Conservation (phyloP, 2,888 invertebrate species). For the Andrena bucephala region DNA sequence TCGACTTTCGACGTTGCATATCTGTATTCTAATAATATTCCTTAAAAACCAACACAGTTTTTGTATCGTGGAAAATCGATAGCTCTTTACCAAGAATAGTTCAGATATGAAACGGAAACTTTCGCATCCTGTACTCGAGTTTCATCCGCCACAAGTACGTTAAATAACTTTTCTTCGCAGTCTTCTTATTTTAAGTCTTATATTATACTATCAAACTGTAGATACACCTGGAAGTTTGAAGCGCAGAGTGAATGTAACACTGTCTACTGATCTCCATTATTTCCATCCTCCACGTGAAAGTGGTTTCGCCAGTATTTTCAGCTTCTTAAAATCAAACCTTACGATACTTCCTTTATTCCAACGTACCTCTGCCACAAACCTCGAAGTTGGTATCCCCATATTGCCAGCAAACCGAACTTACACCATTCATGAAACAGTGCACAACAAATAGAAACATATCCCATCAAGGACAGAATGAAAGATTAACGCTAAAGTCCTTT, state of each 20-base stretch:
- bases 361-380: no score
- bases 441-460: not conserved
- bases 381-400: no score
- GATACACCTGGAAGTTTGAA: slow-evolving; percentile 16
- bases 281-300: not conserved
- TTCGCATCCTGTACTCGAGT: not conserved
- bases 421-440: not conserved
- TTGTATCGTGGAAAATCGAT: not conserved
- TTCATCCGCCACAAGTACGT: not conserved
- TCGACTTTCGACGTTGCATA: not conserved
- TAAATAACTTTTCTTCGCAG: slow-evolving; percentile 13
- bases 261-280: slow-evolving; percentile 16
- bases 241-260: slow-evolving; percentile 3
- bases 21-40: no score
- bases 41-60: no score
- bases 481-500: not conserved
- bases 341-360: not conserved
- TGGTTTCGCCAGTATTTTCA: slow-evolving; percentile 3
- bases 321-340: not conserved
- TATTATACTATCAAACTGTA: not conserved
- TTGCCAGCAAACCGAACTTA: no score
- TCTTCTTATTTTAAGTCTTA: slow-evolving; percentile 1
- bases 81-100: not conserved
- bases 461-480: not conserved
- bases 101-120: not conserved